Evolutionary conservation across 1,140 invertebrate genomes (phyloP).

Genomic region (Probaryconus sp.): DNA sequence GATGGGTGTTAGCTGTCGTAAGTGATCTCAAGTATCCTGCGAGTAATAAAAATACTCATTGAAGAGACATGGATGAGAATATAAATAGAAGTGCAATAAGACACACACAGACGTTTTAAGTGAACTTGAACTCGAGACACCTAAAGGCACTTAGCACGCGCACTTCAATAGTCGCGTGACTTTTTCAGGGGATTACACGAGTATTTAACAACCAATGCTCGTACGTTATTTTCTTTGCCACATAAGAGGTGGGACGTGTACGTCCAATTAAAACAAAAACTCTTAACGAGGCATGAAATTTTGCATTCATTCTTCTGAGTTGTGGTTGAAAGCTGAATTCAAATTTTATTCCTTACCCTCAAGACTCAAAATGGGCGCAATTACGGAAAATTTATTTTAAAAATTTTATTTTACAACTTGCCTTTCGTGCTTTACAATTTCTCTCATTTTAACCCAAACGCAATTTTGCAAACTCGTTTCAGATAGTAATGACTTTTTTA

Average conservation of each 20-base stretch:
- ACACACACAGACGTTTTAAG: conserved; percentile 59
- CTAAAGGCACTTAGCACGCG: conserved; percentile 60
- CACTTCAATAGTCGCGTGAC: conserved; percentile 54
- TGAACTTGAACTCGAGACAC: conserved; percentile 66
- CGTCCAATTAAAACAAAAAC: conserved; percentile 49
- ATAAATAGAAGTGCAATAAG: conserved; percentile 60
- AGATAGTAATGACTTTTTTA: too few species aligned
- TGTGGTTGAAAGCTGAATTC: conserved; percentile 12
- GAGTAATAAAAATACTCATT: conserved; percentile 55
- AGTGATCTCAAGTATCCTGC: conserved; percentile 46
- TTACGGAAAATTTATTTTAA: too few species aligned
- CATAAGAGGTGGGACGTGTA: conserved; percentile 21
- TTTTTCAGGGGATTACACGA: conserved; percentile 52
- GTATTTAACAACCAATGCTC: conserved; percentile 57
- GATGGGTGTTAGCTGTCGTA: conserved; percentile 32
- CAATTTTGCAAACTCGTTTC: too few species aligned
- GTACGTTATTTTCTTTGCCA: conserved; percentile 47
- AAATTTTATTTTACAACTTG: too few species aligned
- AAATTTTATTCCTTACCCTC: conserved; percentile 45
- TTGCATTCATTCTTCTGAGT: conserved; percentile 18
- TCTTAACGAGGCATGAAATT: conserved; percentile 20
- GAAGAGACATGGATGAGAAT: conserved; percentile 61
- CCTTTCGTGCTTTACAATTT: too few species aligned
- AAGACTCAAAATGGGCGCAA: too few species aligned
- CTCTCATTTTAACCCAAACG: too few species aligned